phyloP scores from a whole-genome alignment of 92 coral and sea anemone genomes.

The Parazoanthus darwini region DNA sequence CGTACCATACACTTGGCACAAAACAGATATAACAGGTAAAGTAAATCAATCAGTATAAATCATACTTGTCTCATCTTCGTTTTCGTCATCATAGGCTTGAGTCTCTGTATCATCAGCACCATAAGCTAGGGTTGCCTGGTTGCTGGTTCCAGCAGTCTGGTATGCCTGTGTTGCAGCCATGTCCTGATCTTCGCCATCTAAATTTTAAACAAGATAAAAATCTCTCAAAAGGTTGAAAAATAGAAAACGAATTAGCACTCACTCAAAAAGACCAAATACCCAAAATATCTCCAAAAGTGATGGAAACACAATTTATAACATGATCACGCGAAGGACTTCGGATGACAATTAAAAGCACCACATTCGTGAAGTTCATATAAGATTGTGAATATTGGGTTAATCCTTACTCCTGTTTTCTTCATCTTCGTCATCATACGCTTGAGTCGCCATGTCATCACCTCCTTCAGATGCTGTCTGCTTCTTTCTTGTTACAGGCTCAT shows the following conservation, averaged over 20 bases:
- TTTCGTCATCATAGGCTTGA: conserved; percentile 46
- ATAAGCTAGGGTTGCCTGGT: conserved; percentile 24
- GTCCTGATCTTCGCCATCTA: conserved; percentile 33
- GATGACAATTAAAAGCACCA: too few species aligned
- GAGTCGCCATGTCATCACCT: neutral
- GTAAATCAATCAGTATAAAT: neutral
- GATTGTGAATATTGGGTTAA: neutral
- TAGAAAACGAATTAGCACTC: neutral
- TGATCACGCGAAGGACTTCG: neutral
- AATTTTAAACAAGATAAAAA: neutral
- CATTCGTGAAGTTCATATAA: too few species aligned
- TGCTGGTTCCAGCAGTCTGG: neutral
- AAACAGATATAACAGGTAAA: too few species aligned
- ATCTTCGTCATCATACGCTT: neutral
- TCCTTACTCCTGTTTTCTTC: neutral
- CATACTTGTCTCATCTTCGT: conserved; percentile 29
- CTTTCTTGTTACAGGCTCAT: neutral
- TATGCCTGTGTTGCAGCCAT: conserved; percentile 71
- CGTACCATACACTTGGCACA: too few species aligned
- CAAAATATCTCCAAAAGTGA: neutral
- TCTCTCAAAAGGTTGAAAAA: neutral
- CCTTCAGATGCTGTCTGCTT: neutral
- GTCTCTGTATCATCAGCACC: conserved; percentile 55
- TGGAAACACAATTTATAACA: too few species aligned
- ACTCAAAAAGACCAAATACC: neutral